Conservation (phyloP, 2,113 vertebrate species). For the Cyanocitta stelleri region DNA sequence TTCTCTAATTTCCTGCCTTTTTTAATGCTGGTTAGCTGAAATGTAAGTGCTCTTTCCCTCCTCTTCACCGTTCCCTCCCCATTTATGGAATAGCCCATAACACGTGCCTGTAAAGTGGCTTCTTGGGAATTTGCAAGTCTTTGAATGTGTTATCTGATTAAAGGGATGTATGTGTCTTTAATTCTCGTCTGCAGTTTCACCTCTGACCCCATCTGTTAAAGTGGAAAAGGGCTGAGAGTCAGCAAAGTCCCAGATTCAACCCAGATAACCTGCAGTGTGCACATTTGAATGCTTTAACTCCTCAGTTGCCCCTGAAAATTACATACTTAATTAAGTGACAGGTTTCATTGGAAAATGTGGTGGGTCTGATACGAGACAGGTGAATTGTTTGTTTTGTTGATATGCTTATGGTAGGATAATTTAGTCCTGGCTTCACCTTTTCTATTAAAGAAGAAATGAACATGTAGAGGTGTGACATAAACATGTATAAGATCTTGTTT, state of each 20-base stretch:
- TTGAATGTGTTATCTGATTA: slow-evolving; percentile 76
- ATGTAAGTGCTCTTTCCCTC: background rate
- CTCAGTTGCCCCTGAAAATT: background rate
- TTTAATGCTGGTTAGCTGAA: background rate
- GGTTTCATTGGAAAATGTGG: background rate
- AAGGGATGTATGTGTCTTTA: slow-evolving; percentile 70
- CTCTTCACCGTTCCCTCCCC: background rate
- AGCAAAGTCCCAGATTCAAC: slow-evolving; percentile 61
- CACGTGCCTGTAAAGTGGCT: slow-evolving; percentile 67
- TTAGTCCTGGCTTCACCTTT: background rate
- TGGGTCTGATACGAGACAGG: background rate
- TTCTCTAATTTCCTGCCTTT: slow-evolving; percentile 51
- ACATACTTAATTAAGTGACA: background rate
- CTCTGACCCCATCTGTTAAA: slow-evolving; percentile 67
- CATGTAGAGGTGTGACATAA: background rate
- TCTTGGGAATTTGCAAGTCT: slow-evolving; percentile 72
- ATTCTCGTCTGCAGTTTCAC: slow-evolving; percentile 65
- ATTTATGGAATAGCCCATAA: slow-evolving; percentile 22
- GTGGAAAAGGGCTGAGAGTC: slow-evolving; percentile 54
- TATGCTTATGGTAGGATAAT: background rate
- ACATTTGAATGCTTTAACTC: background rate
- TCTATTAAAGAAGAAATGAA: background rate
- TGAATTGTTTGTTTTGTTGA: background rate
- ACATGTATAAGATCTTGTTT: background rate
- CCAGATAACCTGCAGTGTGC: slow-evolving; percentile 27